phyloP scores from a whole-genome alignment of 2,888 invertebrate genomes.

The Tridacna gigas region DNA sequence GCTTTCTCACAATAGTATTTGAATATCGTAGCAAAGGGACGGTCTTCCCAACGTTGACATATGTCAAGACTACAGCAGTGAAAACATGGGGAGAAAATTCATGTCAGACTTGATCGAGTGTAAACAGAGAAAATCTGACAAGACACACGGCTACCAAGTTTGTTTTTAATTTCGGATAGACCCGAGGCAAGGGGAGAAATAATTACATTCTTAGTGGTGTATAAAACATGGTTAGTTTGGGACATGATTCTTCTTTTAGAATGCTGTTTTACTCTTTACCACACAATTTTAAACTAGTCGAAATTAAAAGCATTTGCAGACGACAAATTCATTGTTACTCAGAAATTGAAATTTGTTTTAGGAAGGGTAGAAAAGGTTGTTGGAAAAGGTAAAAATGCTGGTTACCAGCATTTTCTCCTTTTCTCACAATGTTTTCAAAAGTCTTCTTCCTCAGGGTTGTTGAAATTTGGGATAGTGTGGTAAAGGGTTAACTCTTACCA shows the following conservation, averaged over 20 bases:
- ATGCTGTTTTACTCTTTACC: not conserved
- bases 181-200: slow-evolving; percentile 24
- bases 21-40: not conserved
- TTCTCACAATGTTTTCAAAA: not conserved
- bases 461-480: not conserved
- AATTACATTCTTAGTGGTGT: slow-evolving; percentile 29
- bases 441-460: not conserved
- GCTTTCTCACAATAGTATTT: slow-evolving; percentile 13
- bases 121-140: slow-evolving; percentile 35
- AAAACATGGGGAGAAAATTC: slow-evolving; percentile 30
- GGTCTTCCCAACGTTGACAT: slow-evolving; percentile 14
- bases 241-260: slow-evolving; percentile 20
- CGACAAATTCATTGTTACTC: not conserved
- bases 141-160: slow-evolving; percentile 26
- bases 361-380: not conserved
- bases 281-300: not conserved
- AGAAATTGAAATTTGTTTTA: not conserved
- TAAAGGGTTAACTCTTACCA: not conserved
- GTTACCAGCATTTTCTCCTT: not conserved
- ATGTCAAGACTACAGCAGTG: slow-evolving; percentile 24
- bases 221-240: slow-evolving; percentile 20
- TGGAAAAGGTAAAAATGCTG: not conserved
- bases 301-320: not conserved
- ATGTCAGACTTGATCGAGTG: slow-evolving; percentile 39
- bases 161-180: slow-evolving; percentile 31